Evolutionary conservation across 2,797 vertebrate species (phyloP).

Genomic region (Vespertilio murinus): DNA sequence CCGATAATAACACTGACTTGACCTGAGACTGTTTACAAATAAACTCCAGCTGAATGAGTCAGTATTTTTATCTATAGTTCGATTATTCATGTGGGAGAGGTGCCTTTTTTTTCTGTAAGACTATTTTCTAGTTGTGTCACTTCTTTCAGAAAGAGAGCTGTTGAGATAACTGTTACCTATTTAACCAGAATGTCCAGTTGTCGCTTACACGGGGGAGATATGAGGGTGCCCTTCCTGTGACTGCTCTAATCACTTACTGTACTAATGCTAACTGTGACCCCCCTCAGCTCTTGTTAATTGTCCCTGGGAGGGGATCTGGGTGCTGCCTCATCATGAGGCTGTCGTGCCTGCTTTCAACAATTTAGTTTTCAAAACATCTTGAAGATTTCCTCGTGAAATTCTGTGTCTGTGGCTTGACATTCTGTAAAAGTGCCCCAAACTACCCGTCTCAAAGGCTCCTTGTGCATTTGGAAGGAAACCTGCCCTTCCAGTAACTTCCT

Average conservation of each 20-base stretch:
- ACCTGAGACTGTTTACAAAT: constrained; percentile 63
- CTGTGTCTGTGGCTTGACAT: neutral
- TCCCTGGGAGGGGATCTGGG: neutral
- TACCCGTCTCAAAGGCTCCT: neutral
- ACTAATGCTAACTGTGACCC: neutral
- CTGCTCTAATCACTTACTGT: neutral
- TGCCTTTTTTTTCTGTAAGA: no score
- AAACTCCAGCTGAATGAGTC: neutral
- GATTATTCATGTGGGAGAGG: neutral
- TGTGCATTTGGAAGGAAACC: neutral
- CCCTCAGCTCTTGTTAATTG: neutral
- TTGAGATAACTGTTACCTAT: neutral
- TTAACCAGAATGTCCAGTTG: neutral
- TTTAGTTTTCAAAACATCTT: constrained; percentile 22
- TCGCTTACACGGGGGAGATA: neutral
- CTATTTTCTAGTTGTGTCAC: neutral
- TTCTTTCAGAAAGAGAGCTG: neutral
- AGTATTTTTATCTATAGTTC: constrained; percentile 5
- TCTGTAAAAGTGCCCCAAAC: neutral
- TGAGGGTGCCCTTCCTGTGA: neutral
- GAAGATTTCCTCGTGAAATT: constrained; percentile 7
- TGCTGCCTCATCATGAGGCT: neutral
- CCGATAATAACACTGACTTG: constrained; percentile 36
- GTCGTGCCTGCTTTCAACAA: neutral
- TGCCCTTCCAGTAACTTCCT: neutral